phyloP scores from a whole-genome alignment of 30 jellyfish, hydroid and myxozoan species.

The Cassiopea andromeda region DNA sequence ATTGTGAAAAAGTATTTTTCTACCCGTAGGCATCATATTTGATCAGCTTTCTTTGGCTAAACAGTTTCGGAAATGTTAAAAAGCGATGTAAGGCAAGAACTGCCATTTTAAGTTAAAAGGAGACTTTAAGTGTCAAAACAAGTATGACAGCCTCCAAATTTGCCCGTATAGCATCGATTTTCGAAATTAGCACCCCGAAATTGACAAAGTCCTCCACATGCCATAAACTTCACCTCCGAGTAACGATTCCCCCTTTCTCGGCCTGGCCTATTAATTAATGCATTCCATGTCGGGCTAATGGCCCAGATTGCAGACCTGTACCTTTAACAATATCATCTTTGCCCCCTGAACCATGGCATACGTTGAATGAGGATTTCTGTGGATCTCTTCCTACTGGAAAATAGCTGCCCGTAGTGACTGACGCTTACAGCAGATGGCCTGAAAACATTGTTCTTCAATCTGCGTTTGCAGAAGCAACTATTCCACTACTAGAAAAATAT shows the following conservation, averaged over 20 bases:
- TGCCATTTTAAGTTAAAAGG: constrained; percentile 22
- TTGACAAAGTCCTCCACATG: constrained; percentile 20
- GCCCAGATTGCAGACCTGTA: too few relatives aligned
- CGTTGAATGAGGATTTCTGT: too few relatives aligned
- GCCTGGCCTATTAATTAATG: constrained; percentile 30
- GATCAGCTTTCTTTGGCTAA: not conserved
- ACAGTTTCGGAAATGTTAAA: not conserved
- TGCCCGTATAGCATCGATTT: constrained; percentile 64
- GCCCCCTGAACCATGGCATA: too few relatives aligned
- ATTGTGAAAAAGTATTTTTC: not conserved
- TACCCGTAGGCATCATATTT: not conserved
- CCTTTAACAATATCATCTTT: too few relatives aligned
- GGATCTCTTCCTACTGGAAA: too few relatives aligned
- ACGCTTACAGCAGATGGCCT: too few relatives aligned
- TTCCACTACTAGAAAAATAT: too few relatives aligned
- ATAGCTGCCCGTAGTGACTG: too few relatives aligned
- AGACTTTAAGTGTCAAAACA: constrained; percentile 32
- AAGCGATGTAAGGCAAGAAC: not conserved
- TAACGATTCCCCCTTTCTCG: constrained; percentile 58
- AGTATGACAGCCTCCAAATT: constrained; percentile 27
- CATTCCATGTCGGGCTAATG: too few relatives aligned
- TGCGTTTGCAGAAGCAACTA: too few relatives aligned
- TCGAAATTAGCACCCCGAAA: constrained; percentile 63
- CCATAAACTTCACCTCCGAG: constrained; percentile 51
- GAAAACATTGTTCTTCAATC: too few relatives aligned